A percentile compares a stretch with the other conserved stretches of the same genome.
These are phyloP conservation scores for Celastrina argiolus DNA, from an alignment of 2,888 invertebrate genomes.

Conservation along the genomic window DNA sequence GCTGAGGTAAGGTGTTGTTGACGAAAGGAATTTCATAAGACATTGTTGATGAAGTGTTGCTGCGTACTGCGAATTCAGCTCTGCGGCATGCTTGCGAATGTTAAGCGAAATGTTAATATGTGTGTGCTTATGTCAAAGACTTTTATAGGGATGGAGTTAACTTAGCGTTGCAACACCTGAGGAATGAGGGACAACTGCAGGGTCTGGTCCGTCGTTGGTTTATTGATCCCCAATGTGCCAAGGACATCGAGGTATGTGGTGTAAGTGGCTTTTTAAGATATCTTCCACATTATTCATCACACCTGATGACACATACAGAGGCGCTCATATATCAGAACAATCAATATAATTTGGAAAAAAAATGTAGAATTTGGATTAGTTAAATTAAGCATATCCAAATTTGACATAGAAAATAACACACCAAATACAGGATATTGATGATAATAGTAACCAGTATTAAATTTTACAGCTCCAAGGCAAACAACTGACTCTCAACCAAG, in stretches of 20 bases:
- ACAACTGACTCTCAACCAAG: constrained; percentile 94
- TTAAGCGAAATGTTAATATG: background rate
- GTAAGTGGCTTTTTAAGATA: background rate
- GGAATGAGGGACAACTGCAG: constrained; percentile 94
- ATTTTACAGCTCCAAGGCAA: constrained; percentile 56
- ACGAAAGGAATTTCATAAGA: background rate
- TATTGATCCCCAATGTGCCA: constrained; percentile 47
- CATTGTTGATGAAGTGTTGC: background rate
- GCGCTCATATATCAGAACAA: background rate
- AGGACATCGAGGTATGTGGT: constrained; percentile 36
- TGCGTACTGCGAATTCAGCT: constrained; percentile 37
- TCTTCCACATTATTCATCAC: background rate
- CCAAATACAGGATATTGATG: background rate
- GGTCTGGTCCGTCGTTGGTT: constrained; percentile 96
- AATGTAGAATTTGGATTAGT: background rate
- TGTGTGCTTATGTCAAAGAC: background rate
- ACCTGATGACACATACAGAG: background rate
- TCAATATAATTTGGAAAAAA: background rate
- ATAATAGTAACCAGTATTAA: background rate
- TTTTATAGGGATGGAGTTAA: constrained; percentile 92
- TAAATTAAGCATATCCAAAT: background rate
- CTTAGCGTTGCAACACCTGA: constrained; percentile 91
- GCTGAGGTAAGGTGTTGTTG: constrained; percentile 80
- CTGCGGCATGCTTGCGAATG: constrained; percentile 25
- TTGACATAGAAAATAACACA: background rate